These are phyloP conservation scores for Drosophila melanogaster DNA, from an alignment of 1,140 invertebrate genomes.

Conservation along the genomic window Release_6_plus_ISO1_MT NT_037436.4:496501-497000, in stretches of 20 bases:
- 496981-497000: slow-evolving; percentile 42
- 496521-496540: slow-evolving; percentile 62
- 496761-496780: no score
- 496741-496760: no score
- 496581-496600: slow-evolving; percentile 43
- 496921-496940: slow-evolving; percentile 30
- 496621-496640: slow-evolving; percentile 52
- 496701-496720: slow-evolving; percentile 15
- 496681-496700: slow-evolving; percentile 67
- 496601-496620: slow-evolving; percentile 67
- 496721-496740: neutral
- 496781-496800: no score
- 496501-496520: slow-evolving; percentile 55
- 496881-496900: slow-evolving; percentile 1
- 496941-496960: slow-evolving; percentile 41
- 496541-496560: slow-evolving; percentile 36
- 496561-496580: neutral
- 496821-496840: neutral
- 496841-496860: neutral
- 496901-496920: no score
- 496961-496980: slow-evolving; percentile 43
- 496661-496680: slow-evolving; percentile 15
- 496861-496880: slow-evolving; percentile 1
- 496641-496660: slow-evolving; percentile 57
- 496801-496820: neutral